Evolutionary conservation across 2,888 invertebrate genomes (phyloP).

Genomic region (Steromphala cineraria): DNA sequence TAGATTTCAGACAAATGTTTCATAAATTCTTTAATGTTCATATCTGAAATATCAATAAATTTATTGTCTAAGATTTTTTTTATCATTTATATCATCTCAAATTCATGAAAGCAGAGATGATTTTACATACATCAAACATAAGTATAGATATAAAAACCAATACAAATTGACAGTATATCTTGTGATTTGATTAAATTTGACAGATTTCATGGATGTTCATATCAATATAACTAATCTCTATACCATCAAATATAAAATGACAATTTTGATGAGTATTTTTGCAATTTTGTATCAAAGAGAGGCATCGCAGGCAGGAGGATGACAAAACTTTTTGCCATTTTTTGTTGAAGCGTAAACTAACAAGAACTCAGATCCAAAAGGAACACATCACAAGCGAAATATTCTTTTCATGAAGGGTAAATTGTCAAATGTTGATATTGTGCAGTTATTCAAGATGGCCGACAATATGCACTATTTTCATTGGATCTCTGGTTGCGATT

Average conservation of each 20-base stretch:
- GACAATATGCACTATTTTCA: background rate
- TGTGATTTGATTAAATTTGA: background rate
- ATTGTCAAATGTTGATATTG: constrained; percentile 4
- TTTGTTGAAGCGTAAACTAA: background rate
- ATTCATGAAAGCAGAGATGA: too few species aligned
- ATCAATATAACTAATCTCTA: background rate
- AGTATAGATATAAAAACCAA: too few species aligned
- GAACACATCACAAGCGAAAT: background rate
- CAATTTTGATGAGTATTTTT: background rate
- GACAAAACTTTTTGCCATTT: background rate
- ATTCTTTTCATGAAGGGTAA: background rate
- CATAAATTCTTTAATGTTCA: too few species aligned
- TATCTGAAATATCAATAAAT: too few species aligned
- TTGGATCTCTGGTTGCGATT: background rate
- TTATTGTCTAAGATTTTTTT: too few species aligned
- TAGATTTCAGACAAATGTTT: too few species aligned
- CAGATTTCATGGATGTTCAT: background rate
- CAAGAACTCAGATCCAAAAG: constrained; percentile 1
- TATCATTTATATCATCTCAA: too few species aligned
- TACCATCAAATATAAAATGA: background rate
- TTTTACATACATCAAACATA: too few species aligned
- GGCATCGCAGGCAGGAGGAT: background rate
- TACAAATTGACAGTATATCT: too few species aligned
- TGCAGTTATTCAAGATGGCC: constrained; percentile 12
- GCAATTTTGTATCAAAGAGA: background rate